phyloP scores from a whole-genome alignment of 2,113 vertebrate genomes.

The Sarotherodon lohbergeri region DNA sequence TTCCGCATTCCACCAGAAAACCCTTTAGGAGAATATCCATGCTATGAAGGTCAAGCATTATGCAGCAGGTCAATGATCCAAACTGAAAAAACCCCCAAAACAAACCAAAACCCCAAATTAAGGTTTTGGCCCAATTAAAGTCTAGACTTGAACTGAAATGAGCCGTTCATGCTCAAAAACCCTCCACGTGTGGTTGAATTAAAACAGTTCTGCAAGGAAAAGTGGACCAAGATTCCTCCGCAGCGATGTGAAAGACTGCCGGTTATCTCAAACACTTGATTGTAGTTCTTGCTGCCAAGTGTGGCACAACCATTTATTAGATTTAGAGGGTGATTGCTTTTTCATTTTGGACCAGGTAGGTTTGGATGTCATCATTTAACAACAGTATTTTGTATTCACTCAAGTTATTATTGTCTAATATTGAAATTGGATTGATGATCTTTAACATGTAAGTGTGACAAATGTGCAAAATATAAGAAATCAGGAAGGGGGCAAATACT shows the following conservation, averaged over 20 bases:
- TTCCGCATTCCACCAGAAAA: not conserved
- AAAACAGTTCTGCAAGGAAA: not conserved
- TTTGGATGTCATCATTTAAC: not conserved
- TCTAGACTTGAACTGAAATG: not conserved
- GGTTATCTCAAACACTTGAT: not conserved
- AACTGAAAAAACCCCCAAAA: rapidly evolving
- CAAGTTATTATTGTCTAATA: not conserved
- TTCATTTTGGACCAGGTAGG: not conserved
- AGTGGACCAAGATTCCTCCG: not conserved
- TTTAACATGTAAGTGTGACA: not conserved
- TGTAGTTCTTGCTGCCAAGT: not conserved
- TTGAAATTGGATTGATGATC: not conserved
- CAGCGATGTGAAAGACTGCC: not conserved
- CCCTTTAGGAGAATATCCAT: not conserved
- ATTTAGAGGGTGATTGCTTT: not conserved
- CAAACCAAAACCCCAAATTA: not conserved
- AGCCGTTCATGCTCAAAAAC: not conserved
- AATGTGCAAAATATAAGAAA: not conserved
- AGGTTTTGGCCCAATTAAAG: not conserved
- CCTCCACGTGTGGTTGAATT: not conserved
- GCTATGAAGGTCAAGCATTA: not conserved
- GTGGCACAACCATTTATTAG: not conserved
- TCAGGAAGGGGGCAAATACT: not conserved
- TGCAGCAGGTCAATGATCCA: not conserved
- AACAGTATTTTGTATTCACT: not conserved